A percentile compares a stretch with the other conserved stretches of the same genome.
Conservation (phyloP, 1,140 invertebrate genomes). For the Drosophila gunungcola region DNA sequence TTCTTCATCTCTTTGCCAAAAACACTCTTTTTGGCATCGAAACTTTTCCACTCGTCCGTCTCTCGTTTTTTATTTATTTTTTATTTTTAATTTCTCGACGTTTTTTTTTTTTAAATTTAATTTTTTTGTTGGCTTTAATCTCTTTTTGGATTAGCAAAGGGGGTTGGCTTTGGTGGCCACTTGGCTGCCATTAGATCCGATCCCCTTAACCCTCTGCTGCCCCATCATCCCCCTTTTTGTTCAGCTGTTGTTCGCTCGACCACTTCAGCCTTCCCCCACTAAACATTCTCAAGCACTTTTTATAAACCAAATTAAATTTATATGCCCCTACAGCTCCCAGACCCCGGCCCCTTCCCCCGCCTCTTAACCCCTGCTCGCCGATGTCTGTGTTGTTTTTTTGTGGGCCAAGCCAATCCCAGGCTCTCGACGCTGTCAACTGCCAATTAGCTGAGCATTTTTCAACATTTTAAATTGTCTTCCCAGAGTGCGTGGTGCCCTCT, state of each 20-base stretch:
- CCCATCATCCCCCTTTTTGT: conserved; percentile 9
- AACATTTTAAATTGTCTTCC: conserved; percentile 80
- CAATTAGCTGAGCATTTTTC: conserved; percentile 81
- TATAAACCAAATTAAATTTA: conserved; percentile 81
- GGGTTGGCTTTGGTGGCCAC: conserved; percentile 32
- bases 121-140: background rate
- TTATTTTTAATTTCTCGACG: background rate
- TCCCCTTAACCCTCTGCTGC: conserved; percentile 10
- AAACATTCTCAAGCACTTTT: conserved; percentile 68
- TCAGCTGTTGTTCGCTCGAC: conserved; percentile 33
- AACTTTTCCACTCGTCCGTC: conserved; percentile 8
- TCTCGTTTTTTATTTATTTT: background rate
- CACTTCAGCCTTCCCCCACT: conserved; percentile 53
- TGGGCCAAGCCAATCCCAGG: conserved; percentile 59
- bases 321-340: conserved; percentile 48
- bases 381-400: conserved; percentile 27
- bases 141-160: conserved; percentile 11
- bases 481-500: conserved; percentile 64
- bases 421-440: conserved; percentile 76
- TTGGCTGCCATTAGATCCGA: conserved; percentile 38
- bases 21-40: conserved; percentile 6
- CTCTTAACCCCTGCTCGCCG: conserved; percentile 19
- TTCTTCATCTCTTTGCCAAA: conserved; percentile 4
- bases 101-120: background rate
- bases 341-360: background rate